Conservation (phyloP, 1,140 invertebrate species). For the Drosophila ohnishii region DNA sequence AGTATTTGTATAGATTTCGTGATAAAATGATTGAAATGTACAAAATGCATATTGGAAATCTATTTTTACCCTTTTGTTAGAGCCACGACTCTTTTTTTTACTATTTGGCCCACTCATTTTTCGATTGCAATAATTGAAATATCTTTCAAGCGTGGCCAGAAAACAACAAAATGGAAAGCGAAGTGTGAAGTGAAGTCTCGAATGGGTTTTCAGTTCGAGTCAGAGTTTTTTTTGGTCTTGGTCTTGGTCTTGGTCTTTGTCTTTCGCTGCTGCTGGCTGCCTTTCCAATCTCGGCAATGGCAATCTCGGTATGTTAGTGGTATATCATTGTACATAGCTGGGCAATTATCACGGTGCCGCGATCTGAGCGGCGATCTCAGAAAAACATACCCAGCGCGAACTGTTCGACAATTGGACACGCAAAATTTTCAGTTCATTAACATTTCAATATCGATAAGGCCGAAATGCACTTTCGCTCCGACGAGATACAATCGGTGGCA, state of each 20-base stretch:
- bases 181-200: conserved; percentile 64
- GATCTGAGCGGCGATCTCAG: conserved; percentile 37
- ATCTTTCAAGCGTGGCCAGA: conserved; percentile 39
- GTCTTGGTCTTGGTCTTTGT: conserved; percentile 24
- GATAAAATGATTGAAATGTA: conserved; percentile 35
- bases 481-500: conserved; percentile 40
- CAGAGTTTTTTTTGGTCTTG: conserved; percentile 9
- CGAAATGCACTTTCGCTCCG: conserved; percentile 66
- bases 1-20: conserved; percentile 40
- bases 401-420: conserved; percentile 71
- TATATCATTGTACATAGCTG: conserved; percentile 57
- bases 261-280: conserved; percentile 49
- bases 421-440: conserved; percentile 79
- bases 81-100: conserved; percentile 16
- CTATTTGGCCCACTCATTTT: conserved; percentile 40
- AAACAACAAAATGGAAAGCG: conserved; percentile 61
- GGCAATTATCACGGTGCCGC: conserved; percentile 54
- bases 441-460: conserved; percentile 72
- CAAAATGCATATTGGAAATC: conserved; percentile 32
- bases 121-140: conserved; percentile 66
- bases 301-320: conserved; percentile 55
- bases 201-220: conserved; percentile 43
- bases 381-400: conserved; percentile 38
- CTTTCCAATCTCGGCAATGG: conserved; percentile 59
- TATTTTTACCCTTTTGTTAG: conserved; percentile 27